These are phyloP conservation scores for Clepsis dumicolana DNA, from an alignment of 2,888 invertebrate genomes.

Conservation along the genomic window DNA sequence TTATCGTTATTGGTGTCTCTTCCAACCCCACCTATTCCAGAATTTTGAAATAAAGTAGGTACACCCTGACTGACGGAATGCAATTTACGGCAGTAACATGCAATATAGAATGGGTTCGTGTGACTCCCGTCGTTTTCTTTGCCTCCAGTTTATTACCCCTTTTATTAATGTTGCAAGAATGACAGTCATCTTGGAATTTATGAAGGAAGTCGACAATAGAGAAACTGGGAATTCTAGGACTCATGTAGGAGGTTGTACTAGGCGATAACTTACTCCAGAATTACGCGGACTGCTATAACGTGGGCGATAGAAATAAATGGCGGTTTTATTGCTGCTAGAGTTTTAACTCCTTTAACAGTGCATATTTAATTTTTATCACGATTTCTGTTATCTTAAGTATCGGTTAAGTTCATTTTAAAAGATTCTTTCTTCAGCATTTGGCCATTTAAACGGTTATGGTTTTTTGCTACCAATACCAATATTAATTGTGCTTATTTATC, in stretches of 20 bases:
- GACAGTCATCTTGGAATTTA: constrained; percentile 46
- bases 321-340: constrained; percentile 51
- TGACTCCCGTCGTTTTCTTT: constrained; percentile 37
- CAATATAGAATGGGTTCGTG: constrained; percentile 26
- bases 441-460: background rate
- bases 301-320: constrained; percentile 56
- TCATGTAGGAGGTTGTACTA: constrained; percentile 57
- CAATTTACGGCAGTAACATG: constrained; percentile 34
- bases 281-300: constrained; percentile 57
- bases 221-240: constrained; percentile 56
- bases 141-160: constrained; percentile 29
- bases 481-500: background rate
- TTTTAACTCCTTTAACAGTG: constrained; percentile 46
- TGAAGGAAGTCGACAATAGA: constrained; percentile 55
- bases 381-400: constrained; percentile 15
- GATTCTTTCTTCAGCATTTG: background rate
- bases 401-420: background rate
- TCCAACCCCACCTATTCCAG: constrained; percentile 19
- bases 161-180: constrained; percentile 40
- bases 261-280: constrained; percentile 52
- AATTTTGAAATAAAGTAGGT: constrained; percentile 9
- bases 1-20: constrained; percentile 17
- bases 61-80: constrained; percentile 27
- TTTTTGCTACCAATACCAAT: background rate
- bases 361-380: constrained; percentile 14